Conservation (phyloP, 2,888 invertebrate genomes). For the Caenorhabditis virilis region DNA sequence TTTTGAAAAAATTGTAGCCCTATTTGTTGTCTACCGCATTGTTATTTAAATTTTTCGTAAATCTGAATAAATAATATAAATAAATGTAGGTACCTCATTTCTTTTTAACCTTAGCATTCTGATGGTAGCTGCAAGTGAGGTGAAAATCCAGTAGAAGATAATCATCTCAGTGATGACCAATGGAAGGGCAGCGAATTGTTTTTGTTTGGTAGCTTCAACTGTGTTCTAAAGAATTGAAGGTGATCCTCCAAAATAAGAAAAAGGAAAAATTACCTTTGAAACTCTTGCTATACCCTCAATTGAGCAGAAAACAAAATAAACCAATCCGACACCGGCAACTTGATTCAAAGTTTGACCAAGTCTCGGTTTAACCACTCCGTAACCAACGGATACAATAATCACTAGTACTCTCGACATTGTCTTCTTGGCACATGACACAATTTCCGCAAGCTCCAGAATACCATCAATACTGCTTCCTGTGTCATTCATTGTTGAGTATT, state of each 20-base stretch:
- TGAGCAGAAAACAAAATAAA: constrained; percentile 84
- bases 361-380: constrained; percentile 91
- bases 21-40: too few species aligned
- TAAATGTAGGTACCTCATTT: constrained; percentile 77
- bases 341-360: constrained; percentile 86
- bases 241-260: background rate
- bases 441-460: constrained; percentile 77
- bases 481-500: constrained; percentile 81
- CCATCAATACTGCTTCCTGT: constrained; percentile 72
- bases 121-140: constrained; percentile 82
- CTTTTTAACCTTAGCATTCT: constrained; percentile 84
- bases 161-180: constrained; percentile 80
- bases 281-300: constrained; percentile 85
- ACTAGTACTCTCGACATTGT: constrained; percentile 90
- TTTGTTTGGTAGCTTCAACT: constrained; percentile 74
- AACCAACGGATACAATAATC: constrained; percentile 90
- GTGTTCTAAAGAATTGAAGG: constrained; percentile 44
- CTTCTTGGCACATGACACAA: constrained; percentile 87
- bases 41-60: too few species aligned
- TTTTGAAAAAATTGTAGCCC: too few species aligned
- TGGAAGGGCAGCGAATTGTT: constrained; percentile 82
- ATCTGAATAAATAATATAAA: too few species aligned
- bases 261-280: constrained; percentile 69
- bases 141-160: constrained; percentile 81
- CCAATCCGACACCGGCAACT: constrained; percentile 81